Percentiles rank a stretch among this genome's conserved stretches.
Evolutionary conservation across 1,140 invertebrate genomes (phyloP).

Genomic region (Daktulosphaira vitifoliae): DNA sequence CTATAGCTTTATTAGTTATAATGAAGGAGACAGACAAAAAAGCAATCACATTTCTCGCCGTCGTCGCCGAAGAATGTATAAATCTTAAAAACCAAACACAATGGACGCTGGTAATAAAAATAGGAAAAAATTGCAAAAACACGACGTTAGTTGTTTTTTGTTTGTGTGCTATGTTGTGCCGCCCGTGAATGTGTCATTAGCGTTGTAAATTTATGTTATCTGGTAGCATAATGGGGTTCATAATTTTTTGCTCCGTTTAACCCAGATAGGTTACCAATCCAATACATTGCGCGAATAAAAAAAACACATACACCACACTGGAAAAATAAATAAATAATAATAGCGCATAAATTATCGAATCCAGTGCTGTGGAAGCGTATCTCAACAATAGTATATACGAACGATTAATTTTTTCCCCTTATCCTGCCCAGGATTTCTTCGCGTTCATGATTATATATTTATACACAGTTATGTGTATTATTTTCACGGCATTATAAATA

Average conservation of each 20-base stretch:
- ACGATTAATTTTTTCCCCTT: not conserved
- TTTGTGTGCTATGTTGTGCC: not conserved
- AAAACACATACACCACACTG: not conserved
- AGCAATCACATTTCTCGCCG: not conserved
- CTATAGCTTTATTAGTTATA: not conserved
- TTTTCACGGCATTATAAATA: too few relatives aligned
- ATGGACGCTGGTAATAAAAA: not conserved
- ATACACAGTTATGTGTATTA: too few relatives aligned
- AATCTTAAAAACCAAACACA: not conserved
- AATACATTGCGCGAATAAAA: not conserved
- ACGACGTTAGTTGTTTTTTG: not conserved
- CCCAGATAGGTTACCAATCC: not conserved
- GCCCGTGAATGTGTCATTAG: not conserved
- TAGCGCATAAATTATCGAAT: not conserved
- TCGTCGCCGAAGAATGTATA: not conserved
- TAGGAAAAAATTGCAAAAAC: conserved; percentile 7
- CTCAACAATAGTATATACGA: not conserved
- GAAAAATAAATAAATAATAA: not conserved
- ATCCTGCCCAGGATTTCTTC: too few relatives aligned
- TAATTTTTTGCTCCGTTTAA: not conserved
- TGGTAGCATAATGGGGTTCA: not conserved
- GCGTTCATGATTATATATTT: too few relatives aligned
- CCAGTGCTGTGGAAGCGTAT: not conserved
- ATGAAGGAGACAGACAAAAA: not conserved
- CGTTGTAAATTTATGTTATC: conserved; percentile 6